These are phyloP conservation scores for Hassar affinis DNA, from an alignment of 2,113 vertebrate species.

Conservation along the genomic window DNA sequence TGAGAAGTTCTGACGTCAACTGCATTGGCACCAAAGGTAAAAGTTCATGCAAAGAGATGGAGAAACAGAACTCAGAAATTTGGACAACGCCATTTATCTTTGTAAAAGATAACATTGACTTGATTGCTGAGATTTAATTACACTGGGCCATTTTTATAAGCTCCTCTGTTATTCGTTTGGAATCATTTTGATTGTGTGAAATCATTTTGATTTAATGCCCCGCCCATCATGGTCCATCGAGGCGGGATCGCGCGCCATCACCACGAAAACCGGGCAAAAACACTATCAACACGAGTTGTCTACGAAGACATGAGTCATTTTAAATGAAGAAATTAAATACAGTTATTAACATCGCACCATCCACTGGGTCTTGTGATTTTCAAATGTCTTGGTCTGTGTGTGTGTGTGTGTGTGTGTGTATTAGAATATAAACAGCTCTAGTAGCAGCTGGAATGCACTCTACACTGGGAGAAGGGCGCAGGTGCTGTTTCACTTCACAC, in stretches of 20 bases:
- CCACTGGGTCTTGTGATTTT: constrained; percentile 61
- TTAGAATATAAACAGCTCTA: constrained; percentile 59
- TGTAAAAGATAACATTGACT: constrained; percentile 58
- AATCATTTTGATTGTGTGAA: constrained; percentile 16
- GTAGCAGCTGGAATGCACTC: constrained; percentile 73
- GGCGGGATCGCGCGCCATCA: background rate
- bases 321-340: constrained; percentile 54
- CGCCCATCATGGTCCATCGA: background rate
- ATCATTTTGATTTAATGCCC: constrained; percentile 27
- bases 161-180: constrained; percentile 3
- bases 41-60: constrained; percentile 89
- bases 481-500: constrained; percentile 71
- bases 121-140: constrained; percentile 28
- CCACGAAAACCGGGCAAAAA: constrained; percentile 25
- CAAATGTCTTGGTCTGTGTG: constrained; percentile 49
- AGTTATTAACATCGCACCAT: constrained; percentile 72
- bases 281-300: constrained; percentile 31
- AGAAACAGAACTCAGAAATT: constrained; percentile 63
- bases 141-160: background rate
- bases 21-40: constrained; percentile 79
- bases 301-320: constrained; percentile 38
- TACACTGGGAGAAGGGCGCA: constrained; percentile 66
- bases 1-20: constrained; percentile 78
- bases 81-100: constrained; percentile 56
- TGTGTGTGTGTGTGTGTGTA: constrained; percentile 55